Percentiles rank a stretch among this genome's conserved stretches.
phyloP scores from a whole-genome alignment of 2,888 invertebrate genomes.

The Rhogogaster chlorosoma region DNA sequence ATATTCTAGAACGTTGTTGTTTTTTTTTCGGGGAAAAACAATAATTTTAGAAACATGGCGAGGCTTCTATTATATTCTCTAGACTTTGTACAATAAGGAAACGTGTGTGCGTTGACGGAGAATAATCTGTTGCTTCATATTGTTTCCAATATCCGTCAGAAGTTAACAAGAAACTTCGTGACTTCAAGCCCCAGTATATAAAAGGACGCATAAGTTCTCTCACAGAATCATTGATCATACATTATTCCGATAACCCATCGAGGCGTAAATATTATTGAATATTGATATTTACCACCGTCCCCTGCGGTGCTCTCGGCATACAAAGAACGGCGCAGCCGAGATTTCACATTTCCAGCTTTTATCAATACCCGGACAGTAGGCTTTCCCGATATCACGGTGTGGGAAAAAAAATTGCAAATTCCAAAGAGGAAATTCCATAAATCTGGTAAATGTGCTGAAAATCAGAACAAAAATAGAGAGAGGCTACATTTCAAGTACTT shows the following conservation, averaged over 20 bases:
- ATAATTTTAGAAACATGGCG: too few species aligned
- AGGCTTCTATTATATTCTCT: background rate
- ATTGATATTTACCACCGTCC: constrained; percentile 38
- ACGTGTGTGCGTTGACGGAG: background rate
- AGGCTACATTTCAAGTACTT: too few species aligned
- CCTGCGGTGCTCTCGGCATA: background rate
- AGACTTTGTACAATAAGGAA: background rate
- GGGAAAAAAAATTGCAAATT: background rate
- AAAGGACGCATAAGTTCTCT: background rate
- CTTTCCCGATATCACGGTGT: background rate
- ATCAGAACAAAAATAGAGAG: background rate
- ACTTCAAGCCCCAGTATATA: background rate
- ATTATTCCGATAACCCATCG: constrained; percentile 34
- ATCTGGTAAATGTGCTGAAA: background rate
- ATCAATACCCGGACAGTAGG: background rate
- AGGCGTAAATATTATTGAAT: constrained; percentile 39
- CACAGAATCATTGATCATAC: background rate
- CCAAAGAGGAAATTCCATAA: background rate
- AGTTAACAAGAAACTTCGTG: background rate
- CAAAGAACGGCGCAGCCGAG: background rate
- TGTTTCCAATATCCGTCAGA: background rate
- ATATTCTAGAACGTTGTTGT: too few species aligned
- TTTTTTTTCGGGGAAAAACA: too few species aligned
- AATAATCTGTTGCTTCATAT: background rate
- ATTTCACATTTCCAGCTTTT: background rate